Percentiles rank a stretch among this genome's conserved stretches.
These are phyloP conservation scores for Charadrius vociferus DNA, from an alignment of 2,113 vertebrate species.

Conservation along the genomic window DNA sequence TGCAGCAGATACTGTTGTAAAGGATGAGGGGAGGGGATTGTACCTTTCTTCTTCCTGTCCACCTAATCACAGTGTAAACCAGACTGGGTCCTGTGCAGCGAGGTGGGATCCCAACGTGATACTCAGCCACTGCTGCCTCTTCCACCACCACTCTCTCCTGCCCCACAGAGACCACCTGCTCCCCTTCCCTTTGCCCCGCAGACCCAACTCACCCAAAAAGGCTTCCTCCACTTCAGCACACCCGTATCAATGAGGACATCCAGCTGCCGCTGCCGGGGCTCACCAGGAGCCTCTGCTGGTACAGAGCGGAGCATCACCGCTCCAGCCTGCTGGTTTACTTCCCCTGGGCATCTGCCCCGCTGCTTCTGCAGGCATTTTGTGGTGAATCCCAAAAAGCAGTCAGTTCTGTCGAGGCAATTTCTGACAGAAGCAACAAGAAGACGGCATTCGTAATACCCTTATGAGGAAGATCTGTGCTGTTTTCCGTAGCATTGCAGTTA, in stretches of 20 bases:
- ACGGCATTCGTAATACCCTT: background rate
- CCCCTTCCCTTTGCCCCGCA: background rate
- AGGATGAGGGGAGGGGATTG: rapidly evolving
- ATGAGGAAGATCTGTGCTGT: background rate
- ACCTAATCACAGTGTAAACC: rapidly evolving
- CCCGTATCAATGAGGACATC: rapidly evolving
- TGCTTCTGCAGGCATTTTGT: background rate
- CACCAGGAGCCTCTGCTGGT: rapidly evolving
- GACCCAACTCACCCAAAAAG: rapidly evolving
- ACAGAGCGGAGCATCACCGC: rapidly evolving
- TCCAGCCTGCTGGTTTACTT: background rate
- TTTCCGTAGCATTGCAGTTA: background rate
- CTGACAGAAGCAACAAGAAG: background rate
- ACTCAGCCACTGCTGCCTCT: rapidly evolving
- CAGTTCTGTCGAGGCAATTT: background rate
- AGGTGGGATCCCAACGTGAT: background rate
- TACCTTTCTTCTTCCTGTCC: background rate
- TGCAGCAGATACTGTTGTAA: background rate
- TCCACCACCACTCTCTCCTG: background rate
- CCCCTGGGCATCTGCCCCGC: background rate
- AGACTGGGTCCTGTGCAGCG: rapidly evolving
- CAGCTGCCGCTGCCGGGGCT: rapidly evolving
- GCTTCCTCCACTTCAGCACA: background rate
- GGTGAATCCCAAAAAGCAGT: background rate
- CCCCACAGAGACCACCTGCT: rapidly evolving